These are phyloP conservation scores for Scaptomyza parva DNA, from an alignment of 2,888 invertebrate species.

Conservation along the genomic window DNA sequence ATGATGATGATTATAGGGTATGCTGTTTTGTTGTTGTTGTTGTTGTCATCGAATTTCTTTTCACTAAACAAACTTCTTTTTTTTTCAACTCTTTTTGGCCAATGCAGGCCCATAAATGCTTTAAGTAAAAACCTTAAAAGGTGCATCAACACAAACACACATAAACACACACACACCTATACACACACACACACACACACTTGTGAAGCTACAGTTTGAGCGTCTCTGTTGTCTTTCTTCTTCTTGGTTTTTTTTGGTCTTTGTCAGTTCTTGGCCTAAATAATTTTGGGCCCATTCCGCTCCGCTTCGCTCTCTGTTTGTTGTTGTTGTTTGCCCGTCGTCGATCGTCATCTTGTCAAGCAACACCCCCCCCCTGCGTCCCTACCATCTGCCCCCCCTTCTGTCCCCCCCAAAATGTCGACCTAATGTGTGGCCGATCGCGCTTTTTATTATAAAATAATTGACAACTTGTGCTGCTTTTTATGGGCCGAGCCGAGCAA, in stretches of 20 bases:
- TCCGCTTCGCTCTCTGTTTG: background rate
- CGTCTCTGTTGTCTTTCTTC: too few relatives aligned
- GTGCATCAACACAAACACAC: conserved; percentile 2
- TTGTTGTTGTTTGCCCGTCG: background rate
- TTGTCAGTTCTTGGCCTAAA: conserved; percentile 74
- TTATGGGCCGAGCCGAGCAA: conserved; percentile 58
- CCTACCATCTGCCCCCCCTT: background rate
- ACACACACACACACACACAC: conserved; percentile 3
- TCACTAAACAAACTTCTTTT: conserved; percentile 41
- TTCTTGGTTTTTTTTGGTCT: conserved; percentile 37
- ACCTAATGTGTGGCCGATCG: conserved; percentile 43
- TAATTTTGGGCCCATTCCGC: conserved; percentile 56
- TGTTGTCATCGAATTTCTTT: conserved; percentile 32
- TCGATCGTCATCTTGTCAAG: background rate
- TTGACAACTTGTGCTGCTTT: conserved; percentile 70
- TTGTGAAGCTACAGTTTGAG: background rate
- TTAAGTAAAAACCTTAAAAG: conserved; percentile 34
- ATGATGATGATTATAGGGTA: too few relatives aligned
- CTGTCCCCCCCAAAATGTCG: conserved; percentile 2
- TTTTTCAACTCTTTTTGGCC: conserved; percentile 18
- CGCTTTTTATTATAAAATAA: conserved; percentile 72
- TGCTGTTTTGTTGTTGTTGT: background rate
- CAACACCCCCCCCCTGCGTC: background rate
- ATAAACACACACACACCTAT: background rate
- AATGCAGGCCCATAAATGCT: conserved; percentile 39